These are phyloP conservation scores for Paedocypris sp. DNA, from an alignment of 2,113 vertebrate species.

Conservation along the genomic window DNA sequence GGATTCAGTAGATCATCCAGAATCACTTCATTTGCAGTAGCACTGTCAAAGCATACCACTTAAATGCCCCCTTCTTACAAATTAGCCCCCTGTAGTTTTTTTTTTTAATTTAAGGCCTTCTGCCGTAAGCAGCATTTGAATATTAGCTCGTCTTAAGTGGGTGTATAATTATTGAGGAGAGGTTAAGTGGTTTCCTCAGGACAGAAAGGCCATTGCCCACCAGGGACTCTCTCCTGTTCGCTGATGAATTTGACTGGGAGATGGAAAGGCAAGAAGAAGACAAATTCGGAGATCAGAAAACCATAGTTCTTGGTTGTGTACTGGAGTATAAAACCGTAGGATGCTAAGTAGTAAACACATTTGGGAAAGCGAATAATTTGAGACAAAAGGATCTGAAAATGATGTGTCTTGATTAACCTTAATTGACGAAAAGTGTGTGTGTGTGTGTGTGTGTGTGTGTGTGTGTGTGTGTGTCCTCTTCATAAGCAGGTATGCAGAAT, in stretches of 20 bases:
- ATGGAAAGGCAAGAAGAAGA: too few relatives aligned
- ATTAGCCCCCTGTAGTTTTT: conserved; percentile 5
- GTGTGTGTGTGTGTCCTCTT: too few relatives aligned
- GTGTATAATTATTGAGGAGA: conserved; percentile 17
- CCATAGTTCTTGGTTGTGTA: too few relatives aligned
- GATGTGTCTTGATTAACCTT: too few relatives aligned
- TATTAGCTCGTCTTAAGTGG: conserved; percentile 13
- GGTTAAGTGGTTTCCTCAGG: conserved; percentile 19
- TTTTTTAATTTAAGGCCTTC: not conserved
- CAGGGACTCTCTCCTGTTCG: conserved; percentile 5
- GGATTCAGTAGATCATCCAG: not conserved
- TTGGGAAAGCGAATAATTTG: too few relatives aligned
- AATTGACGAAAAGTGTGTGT: too few relatives aligned
- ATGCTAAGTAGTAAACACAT: too few relatives aligned
- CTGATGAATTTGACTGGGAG: conserved; percentile 11
- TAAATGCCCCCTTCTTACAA: not conserved
- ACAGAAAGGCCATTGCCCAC: conserved; percentile 1
- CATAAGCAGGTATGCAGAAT: too few relatives aligned
- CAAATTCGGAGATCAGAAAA: too few relatives aligned
- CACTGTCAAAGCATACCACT: not conserved
- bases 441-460: too few relatives aligned
- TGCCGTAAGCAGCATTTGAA: not conserved
- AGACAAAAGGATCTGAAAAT: too few relatives aligned
- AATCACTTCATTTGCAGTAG: not conserved
- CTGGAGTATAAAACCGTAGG: too few relatives aligned